phyloP scores from a whole-genome alignment of 2,113 vertebrate genomes.

The Recurvirostra avosetta region DNA sequence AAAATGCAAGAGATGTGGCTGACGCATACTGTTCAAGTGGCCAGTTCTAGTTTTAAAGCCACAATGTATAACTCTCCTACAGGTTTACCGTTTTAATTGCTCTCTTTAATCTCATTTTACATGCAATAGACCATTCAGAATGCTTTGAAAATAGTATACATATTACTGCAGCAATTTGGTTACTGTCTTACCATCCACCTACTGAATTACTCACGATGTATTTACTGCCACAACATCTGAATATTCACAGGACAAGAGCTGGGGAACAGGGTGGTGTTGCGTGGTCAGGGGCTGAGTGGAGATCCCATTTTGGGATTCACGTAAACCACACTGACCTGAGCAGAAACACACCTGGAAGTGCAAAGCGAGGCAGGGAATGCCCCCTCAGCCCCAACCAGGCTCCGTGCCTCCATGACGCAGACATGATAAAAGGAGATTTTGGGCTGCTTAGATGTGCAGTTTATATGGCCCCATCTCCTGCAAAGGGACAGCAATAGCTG shows the following conservation, averaged over 20 bases:
- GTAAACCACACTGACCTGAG: not conserved
- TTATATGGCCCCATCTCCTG: not conserved
- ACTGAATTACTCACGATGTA: not conserved
- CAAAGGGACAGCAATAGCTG: not conserved
- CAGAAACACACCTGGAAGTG: not conserved
- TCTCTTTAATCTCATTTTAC: constrained; percentile 14
- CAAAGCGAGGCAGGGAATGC: not conserved
- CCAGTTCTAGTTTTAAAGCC: constrained; percentile 16
- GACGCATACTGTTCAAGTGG: not conserved
- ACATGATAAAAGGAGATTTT: not conserved
- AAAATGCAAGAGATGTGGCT: not conserved
- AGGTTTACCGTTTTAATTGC: constrained; percentile 40
- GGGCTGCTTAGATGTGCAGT: not conserved
- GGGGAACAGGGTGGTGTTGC: not conserved
- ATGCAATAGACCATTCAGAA: not conserved
- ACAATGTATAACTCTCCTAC: not conserved
- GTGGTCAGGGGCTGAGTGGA: not conserved
- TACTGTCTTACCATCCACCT: not conserved
- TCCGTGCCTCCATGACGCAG: not conserved
- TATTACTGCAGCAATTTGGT: not conserved
- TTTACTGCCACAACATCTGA: not conserved
- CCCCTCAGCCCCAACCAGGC: rapidly evolving
- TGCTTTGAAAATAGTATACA: not conserved
- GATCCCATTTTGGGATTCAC: not conserved
- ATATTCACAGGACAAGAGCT: not conserved